Conservation (phyloP, 2,797 vertebrate species). For the Pseudomugil gertrudae region DNA sequence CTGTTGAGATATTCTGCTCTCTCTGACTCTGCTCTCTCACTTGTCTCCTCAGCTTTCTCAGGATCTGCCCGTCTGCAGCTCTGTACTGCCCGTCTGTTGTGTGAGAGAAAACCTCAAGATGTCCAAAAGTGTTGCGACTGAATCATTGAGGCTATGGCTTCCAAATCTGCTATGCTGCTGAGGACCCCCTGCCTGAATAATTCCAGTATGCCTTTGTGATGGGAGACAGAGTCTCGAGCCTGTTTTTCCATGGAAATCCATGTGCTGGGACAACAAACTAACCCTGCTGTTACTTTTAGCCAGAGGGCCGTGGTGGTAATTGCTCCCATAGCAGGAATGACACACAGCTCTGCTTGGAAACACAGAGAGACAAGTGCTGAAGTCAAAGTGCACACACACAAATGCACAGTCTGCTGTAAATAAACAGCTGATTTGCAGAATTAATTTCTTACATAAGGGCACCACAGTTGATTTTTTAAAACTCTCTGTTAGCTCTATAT, state of each 20-base stretch:
- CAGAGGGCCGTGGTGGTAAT: constrained; percentile 41
- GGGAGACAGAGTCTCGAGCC: constrained; percentile 17
- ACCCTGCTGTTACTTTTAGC: constrained; percentile 45
- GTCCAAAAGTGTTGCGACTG: constrained; percentile 42
- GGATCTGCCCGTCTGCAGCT: constrained; percentile 49
- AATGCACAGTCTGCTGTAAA: constrained; percentile 2
- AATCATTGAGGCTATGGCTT: constrained; percentile 49
- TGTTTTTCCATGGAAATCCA: constrained; percentile 57
- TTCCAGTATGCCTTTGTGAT: constrained; percentile 42
- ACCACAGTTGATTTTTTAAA: background rate
- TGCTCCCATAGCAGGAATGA: constrained; percentile 54
- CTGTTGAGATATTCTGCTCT: constrained; percentile 46
- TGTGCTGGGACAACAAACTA: constrained; percentile 60
- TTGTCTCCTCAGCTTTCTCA: constrained; percentile 39
- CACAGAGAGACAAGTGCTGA: constrained; percentile 21
- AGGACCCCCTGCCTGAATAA: constrained; percentile 51
- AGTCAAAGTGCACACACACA: constrained; percentile 1
- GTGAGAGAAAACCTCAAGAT: constrained; percentile 56
- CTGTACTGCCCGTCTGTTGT: constrained; percentile 62
- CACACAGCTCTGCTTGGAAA: constrained; percentile 38
- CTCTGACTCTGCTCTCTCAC: constrained; percentile 26
- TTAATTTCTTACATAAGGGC: background rate
- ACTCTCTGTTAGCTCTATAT: background rate
- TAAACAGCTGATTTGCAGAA: constrained; percentile 1
- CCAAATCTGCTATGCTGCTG: constrained; percentile 34